phyloP scores from a whole-genome alignment of 2,113 vertebrate species.

The Vanacampus margaritifer region DNA sequence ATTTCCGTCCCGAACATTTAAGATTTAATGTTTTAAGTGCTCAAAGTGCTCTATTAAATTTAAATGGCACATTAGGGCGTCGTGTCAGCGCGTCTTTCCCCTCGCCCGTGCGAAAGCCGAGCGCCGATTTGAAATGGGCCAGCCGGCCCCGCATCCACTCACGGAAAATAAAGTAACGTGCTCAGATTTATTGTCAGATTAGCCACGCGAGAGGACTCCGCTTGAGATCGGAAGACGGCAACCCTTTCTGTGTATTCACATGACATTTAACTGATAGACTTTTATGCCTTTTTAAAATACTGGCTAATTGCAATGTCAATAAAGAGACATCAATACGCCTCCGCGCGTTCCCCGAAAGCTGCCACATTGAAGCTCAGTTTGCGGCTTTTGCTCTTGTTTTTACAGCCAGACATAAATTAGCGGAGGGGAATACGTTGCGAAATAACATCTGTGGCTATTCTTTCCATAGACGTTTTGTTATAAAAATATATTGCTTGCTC shows the following conservation, averaged over 20 bases:
- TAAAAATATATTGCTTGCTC: too few species aligned
- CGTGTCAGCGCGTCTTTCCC: not conserved
- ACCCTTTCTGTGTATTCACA: not conserved
- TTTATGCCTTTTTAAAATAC: constrained; percentile 19
- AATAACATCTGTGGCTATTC: not conserved
- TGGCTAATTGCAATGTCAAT: constrained; percentile 38
- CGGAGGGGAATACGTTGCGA: not conserved
- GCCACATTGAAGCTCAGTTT: not conserved
- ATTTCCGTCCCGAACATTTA: constrained; percentile 7
- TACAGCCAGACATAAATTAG: constrained; percentile 3
- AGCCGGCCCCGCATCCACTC: not conserved
- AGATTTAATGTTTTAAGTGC: constrained; percentile 14
- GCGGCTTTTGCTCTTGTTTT: not conserved
- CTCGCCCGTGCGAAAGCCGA: not conserved
- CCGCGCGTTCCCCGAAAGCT: constrained; percentile 10
- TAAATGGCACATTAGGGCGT: constrained; percentile 12
- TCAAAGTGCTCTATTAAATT: not conserved
- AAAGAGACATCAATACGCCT: constrained; percentile 32
- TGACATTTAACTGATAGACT: constrained; percentile 9
- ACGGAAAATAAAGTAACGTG: not conserved
- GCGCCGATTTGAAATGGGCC: not conserved
- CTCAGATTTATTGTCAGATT: not conserved
- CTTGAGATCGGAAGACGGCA: not conserved
- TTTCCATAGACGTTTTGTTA: too few species aligned
- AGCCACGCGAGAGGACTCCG: not conserved